A percentile compares a stretch with the other conserved stretches of the same genome.
These are phyloP conservation scores for Subanguina moxae DNA, from an alignment of 1,140 invertebrate species.

Conservation along the genomic window DNA sequence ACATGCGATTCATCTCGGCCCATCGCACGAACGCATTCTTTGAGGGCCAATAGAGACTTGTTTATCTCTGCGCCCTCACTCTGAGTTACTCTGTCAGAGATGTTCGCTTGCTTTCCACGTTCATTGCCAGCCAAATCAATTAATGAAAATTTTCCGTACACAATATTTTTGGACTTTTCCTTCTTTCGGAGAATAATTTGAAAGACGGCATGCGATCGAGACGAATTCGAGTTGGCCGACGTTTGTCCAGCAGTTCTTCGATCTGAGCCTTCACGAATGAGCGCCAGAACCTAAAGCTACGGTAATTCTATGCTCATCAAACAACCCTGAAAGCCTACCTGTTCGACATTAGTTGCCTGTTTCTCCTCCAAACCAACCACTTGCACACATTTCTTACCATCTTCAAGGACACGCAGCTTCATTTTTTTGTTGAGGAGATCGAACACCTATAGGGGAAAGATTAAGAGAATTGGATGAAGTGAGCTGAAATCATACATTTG, in stretches of 20 bases:
- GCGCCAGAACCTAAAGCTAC: slow-evolving; percentile 45
- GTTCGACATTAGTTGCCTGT: slow-evolving; percentile 77
- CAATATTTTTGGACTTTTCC: slow-evolving; percentile 48
- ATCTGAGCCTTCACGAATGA: slow-evolving; percentile 48
- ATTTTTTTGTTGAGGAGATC: slow-evolving; percentile 90
- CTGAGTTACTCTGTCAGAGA: slow-evolving; percentile 85
- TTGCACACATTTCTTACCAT: slow-evolving; percentile 76
- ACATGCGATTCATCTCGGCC: slow-evolving; percentile 75
- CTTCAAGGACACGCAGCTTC: slow-evolving; percentile 86
- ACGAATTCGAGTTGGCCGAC: slow-evolving; percentile 86
- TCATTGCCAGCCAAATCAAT: slow-evolving; percentile 98
- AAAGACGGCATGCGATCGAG: slow-evolving; percentile 87
- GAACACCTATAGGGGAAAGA: slow-evolving; percentile 74
- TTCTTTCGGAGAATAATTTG: slow-evolving; percentile 68
- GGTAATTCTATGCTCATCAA: not conserved
- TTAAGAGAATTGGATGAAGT: not conserved
- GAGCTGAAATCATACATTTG: slow-evolving; percentile 65
- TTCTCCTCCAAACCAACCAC: slow-evolving; percentile 83
- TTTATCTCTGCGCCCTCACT: slow-evolving; percentile 99
- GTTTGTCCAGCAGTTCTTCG: slow-evolving; percentile 77
- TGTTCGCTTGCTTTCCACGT: slow-evolving; percentile 92
- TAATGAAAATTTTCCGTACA: slow-evolving; percentile 94
- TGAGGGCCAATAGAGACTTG: slow-evolving; percentile 89
- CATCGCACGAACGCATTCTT: slow-evolving; percentile 96
- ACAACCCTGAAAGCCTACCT: slow-evolving; percentile 58